Percentiles rank a stretch among this genome's conserved stretches.
These are phyloP conservation scores for Eupithecia abbreviata DNA, from an alignment of 2,888 invertebrate species.

Conservation along the genomic window DNA sequence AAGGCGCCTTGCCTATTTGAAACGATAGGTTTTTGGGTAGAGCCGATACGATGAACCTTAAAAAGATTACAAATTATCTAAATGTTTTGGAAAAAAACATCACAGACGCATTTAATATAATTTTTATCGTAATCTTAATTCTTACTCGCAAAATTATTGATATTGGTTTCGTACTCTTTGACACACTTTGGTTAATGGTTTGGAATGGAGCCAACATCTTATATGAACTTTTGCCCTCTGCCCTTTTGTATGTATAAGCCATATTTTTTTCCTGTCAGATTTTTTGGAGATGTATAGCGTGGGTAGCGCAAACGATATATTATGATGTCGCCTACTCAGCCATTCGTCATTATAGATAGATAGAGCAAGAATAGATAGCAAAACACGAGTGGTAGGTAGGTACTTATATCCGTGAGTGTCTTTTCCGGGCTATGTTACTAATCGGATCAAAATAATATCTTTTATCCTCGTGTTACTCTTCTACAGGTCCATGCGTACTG, in stretches of 20 bases:
- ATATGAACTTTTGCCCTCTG: not conserved
- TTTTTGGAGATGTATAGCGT: not conserved
- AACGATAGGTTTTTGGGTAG: not conserved
- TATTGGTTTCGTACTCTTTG: not conserved
- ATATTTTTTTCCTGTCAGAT: not conserved
- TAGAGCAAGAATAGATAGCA: not conserved
- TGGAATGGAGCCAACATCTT: not conserved
- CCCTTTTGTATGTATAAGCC: not conserved
- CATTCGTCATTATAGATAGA: not conserved
- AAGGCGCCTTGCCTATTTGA: not conserved
- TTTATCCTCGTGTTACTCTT: not conserved
- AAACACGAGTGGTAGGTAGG: not conserved
- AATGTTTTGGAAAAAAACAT: not conserved
- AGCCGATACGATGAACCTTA: not conserved
- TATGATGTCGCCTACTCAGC: not conserved
- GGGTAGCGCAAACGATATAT: not conserved
- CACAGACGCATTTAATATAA: not conserved
- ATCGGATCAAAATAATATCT: not conserved
- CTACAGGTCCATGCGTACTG: slow-evolving; percentile 76
- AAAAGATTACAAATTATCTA: not conserved
- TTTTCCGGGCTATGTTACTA: not conserved
- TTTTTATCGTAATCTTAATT: not conserved
- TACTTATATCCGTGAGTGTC: not conserved
- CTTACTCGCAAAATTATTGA: not conserved
- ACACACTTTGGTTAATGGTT: not conserved